These are phyloP conservation scores for Camelus dromedarius DNA, from an alignment of 2,113 vertebrate genomes.

Conservation along the genomic window DNA sequence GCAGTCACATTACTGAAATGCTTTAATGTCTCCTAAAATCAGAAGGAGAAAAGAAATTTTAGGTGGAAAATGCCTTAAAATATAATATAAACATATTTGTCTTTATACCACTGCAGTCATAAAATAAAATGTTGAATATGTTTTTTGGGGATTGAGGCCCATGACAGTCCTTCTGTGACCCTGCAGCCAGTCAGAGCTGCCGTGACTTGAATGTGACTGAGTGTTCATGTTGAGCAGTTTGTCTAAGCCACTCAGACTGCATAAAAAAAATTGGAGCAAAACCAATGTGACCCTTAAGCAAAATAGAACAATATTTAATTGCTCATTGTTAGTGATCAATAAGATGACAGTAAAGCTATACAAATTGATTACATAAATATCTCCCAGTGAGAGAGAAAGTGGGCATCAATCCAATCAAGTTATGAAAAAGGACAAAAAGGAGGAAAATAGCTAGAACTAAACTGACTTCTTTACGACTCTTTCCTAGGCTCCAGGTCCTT, in stretches of 20 bases:
- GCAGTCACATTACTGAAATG: background rate
- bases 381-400: background rate
- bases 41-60: slow-evolving; percentile 34
- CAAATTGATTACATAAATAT: background rate
- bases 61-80: background rate
- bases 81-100: background rate
- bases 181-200: background rate
- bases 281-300: background rate
- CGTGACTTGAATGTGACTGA: background rate
- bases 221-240: background rate
- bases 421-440: slow-evolving; percentile 26
- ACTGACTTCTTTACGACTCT: background rate
- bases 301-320: slow-evolving; percentile 37
- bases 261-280: slow-evolving; percentile 29
- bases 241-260: background rate
- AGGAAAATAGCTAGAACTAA: slow-evolving; percentile 9
- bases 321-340: background rate
- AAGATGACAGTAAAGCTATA: background rate
- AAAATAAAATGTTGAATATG: background rate
- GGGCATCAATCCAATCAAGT: background rate
- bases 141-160: background rate
- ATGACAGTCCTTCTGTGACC: background rate
- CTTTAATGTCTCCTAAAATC: slow-evolving; percentile 20
- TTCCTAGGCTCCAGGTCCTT: slow-evolving; percentile 5
- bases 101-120: background rate